Evolutionary conservation across 2,797 vertebrate genomes (phyloP).

Genomic region (Lepilemur septentrionalis): DNA sequence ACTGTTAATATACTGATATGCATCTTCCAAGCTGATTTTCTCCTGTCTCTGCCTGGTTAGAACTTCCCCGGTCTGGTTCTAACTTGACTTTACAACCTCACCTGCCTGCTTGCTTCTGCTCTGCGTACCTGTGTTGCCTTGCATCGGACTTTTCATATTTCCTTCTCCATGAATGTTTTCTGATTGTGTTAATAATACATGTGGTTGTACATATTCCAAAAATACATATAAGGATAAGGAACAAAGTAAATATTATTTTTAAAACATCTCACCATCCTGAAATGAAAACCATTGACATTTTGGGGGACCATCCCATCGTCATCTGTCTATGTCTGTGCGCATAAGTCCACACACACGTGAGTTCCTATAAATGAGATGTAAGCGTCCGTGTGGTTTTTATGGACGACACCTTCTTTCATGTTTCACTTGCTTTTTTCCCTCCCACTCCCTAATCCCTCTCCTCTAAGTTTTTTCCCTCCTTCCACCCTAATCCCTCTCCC

Average conservation of each 20-base stretch:
- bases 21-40: background rate
- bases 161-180: background rate
- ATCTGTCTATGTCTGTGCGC: background rate
- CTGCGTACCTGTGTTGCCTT: background rate
- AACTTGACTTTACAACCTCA: background rate
- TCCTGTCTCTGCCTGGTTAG: fast-evolving
- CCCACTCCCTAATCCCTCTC: background rate
- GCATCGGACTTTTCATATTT: background rate
- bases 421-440: background rate
- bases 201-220: background rate
- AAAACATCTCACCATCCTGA: background rate
- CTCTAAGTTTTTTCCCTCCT: too few relatives aligned
- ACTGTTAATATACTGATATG: fast-evolving
- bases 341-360: background rate
- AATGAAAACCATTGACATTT: background rate
- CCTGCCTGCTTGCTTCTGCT: background rate
- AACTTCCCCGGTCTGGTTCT: background rate
- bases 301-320: background rate
- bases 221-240: background rate
- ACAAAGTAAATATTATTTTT: background rate
- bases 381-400: background rate
- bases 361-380: background rate
- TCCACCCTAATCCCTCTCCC: background rate
- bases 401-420: background rate
- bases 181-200: background rate